phyloP scores from a whole-genome alignment of 2,113 vertebrate genomes.

The Macaca fascicularis region DNA sequence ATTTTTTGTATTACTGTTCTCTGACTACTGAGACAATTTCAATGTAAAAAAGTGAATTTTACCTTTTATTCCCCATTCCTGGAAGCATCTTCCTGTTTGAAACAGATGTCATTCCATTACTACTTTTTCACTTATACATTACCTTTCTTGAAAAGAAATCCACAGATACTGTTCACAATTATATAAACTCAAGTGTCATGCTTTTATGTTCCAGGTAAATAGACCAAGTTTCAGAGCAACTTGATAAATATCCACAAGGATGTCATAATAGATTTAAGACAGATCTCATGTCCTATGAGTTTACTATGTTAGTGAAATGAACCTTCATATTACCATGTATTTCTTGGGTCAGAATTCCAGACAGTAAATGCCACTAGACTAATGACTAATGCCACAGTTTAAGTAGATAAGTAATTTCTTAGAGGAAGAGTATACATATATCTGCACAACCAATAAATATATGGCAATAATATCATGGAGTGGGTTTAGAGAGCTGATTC shows the following conservation, averaged over 20 bases:
- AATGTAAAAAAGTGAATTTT: background rate
- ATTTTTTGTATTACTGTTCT: background rate
- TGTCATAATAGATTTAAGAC: background rate
- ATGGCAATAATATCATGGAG: background rate
- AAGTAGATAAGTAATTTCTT: background rate
- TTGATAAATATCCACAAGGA: background rate
- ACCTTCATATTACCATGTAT: background rate
- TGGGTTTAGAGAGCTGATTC: background rate
- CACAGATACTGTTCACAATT: background rate
- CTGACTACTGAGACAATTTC: background rate
- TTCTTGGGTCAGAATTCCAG: background rate
- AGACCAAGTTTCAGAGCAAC: background rate
- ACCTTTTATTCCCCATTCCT: background rate
- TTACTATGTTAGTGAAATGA: background rate
- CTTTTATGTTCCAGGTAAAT: background rate
- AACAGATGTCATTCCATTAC: background rate
- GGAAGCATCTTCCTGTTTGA: background rate
- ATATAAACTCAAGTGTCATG: background rate
- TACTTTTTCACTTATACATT: background rate
- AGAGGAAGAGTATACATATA: background rate
- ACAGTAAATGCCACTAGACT: background rate
- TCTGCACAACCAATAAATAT: background rate
- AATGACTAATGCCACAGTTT: background rate
- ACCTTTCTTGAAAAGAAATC: background rate
- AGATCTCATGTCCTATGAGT: background rate